phyloP scores from a whole-genome alignment of 2,797 vertebrate genomes.

The Karalla daura region DNA sequence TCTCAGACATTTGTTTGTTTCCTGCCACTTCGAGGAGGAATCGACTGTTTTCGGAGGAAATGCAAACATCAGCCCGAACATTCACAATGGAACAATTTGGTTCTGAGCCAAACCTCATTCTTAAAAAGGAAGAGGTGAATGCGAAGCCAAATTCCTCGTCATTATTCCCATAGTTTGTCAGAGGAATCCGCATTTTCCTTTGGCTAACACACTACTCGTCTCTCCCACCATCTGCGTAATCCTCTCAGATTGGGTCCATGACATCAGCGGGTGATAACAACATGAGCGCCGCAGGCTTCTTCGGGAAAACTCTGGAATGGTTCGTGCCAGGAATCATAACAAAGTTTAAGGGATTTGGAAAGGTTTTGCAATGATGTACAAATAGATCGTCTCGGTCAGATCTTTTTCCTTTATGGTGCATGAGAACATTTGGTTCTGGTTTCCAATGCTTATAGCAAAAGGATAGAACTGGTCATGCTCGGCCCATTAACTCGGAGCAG shows the following conservation, averaged over 20 bases:
- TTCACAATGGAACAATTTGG: constrained; percentile 61
- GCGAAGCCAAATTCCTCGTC: constrained; percentile 59
- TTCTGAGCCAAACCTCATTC: constrained; percentile 40
- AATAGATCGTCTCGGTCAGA: constrained; percentile 56
- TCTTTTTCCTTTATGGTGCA: constrained; percentile 58
- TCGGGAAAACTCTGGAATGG: constrained; percentile 60
- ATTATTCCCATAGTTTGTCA: constrained; percentile 69
- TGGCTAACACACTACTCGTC: constrained; percentile 43
- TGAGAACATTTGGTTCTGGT: constrained; percentile 70
- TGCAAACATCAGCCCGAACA: constrained; percentile 18
- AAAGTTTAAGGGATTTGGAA: constrained; percentile 74
- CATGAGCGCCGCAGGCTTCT: constrained; percentile 40
- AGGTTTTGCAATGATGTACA: constrained; percentile 63
- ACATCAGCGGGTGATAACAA: constrained; percentile 75
- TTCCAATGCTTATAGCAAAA: constrained; percentile 58
- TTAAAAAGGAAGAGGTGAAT: constrained; percentile 52
- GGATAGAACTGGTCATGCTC: constrained; percentile 40
- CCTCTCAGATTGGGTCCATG: constrained; percentile 68
- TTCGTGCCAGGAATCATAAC: constrained; percentile 65
- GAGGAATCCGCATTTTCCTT: constrained; percentile 70
- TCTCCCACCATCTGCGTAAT: constrained; percentile 65
- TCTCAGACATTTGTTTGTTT: constrained; percentile 64
- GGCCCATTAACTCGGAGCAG: constrained; percentile 34
- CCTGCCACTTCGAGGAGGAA: constrained; percentile 50
- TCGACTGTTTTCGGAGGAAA: constrained; percentile 52